Base-by-base conservation (phyloP, 2,888 invertebrate species). In the Ommatoiulus sabulosus region DNA sequence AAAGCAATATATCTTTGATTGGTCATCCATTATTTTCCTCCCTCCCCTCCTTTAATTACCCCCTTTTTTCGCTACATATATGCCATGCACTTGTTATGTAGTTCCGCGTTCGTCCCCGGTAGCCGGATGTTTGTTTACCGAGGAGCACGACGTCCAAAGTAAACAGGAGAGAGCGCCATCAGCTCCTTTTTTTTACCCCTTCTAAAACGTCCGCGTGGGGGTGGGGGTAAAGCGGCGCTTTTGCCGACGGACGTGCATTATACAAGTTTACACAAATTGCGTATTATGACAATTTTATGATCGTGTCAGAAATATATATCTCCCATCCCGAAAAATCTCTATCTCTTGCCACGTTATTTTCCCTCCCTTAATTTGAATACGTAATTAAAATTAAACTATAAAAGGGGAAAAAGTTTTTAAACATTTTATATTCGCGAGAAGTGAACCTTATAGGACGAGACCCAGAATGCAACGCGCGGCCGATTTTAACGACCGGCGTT, bases 51-150 rank as follows among this genome's bases (percentile, higher is more conserved):
- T 80, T 80, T 80, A 80, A 80, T 80, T 80, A 80, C 80, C 80
- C 80, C 15, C 80, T 80, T 80, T 80, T 80, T 80, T 80, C 24
- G 80, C 80, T 80, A 80, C 80, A 80, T 80, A 80, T 80, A 80
- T 80, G 80, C 80, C 80, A 80, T 80, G 80, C 80, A 80, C 80
- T 80, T 35, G 80, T 80, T 24, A 80, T 80, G 4, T 80, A 80
- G 80, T 35, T 80, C 35, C 24, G 12, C 24, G 3, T 80, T 80
- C 80, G 80, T 80, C 80, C 80, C 80, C 80, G 35, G 80, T 80
- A 80, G 80, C 80, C 80, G 80, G 80, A 80, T 80, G 80, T 80
- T 80, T 80, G 80, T 80, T 80, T 80, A 80, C 80, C 80, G 80
- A 80, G 80, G 80, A 80, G 80, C 12, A 80, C 12, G 80, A 80